Base-by-base conservation (phyloP, 2,888 invertebrate genomes). In the Mythimna ferrago region DNA sequence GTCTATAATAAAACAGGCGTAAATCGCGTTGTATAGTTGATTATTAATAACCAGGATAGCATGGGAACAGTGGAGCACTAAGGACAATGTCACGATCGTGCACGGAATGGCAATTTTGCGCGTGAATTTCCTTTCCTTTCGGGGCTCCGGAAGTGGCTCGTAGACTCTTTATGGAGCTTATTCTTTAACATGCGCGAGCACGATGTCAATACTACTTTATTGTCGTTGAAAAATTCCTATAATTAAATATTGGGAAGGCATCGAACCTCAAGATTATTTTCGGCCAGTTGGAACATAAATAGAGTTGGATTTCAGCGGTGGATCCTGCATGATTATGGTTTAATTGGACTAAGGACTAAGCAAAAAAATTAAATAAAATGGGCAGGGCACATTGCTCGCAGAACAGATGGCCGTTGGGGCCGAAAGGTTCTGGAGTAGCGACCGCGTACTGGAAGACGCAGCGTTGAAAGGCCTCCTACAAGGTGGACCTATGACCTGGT, bases 71-170 rank as follows among this genome's bases (percentile, higher is more conserved):
- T 78, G 79, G 85, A 83, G 70, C 83, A 84, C 71, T 71, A 85
- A 87, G 85, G 86, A 89, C 90, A 91, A 91, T 91, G 91, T 91
- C 80, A 86, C 78, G 81, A 78, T 81, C 93, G 94, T 92, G 94
- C 81, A 75, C 78, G 71, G 95, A 94, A 95, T 95, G 78, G 86
- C 90, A 92, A 93, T 91, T 92, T 90, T 72, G 88, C 88, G 85
- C 91, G 92, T 93, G 92, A 92, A 94, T 94, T 95, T 95, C 95
- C 93, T 92, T 93, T 92, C 95, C 95, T 93, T 95, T 94, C 88
- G 89, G 92, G 91, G 91, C 91, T 93, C 88, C 95, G 96, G 96
- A 96, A 95, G 94, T 94, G 84, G 87, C 86, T 83, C 88, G 86
- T 82, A 86, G 70, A 82, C 88, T 88, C 84, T 85, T 88, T 92